Base-by-base conservation (phyloP, 2,888 invertebrate genomes). In the Rotaria macrura region DNA sequence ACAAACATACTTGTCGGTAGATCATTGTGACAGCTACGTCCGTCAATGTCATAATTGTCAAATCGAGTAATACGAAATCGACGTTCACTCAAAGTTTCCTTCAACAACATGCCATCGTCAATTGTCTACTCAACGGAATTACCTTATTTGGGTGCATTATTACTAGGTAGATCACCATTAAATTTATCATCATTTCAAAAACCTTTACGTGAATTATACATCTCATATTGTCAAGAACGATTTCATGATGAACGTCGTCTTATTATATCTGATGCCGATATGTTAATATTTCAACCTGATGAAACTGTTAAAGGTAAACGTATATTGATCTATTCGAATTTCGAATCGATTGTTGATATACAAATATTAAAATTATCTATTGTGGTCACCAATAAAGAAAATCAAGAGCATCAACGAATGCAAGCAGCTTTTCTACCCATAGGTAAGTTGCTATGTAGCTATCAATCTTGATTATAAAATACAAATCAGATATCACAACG, bases 131-230 rank as follows among this genome's bases (percentile, higher is more conserved):
- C 79, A 79, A 38, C 43, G 14, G 43, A 79, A 79, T 43, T 79
- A 43, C 79, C 79, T 12, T 79, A 79, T n/a, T 79, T 79, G 5
- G 79, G 79, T 79, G 25, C 43, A 43, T 43, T 79, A 10, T 43
- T n/a, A 23, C 34, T 79, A 43, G 79, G 79, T 3, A 79, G 43
- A 43, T 43, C 43, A 12, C 79, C 79, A 17, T n/a, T n/a, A n/a
- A 79, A 79, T 79, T 43, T 79, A n/a, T n/a, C 3, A 14, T 40
- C 79, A 40, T 43, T 79, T 43, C 79, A 79, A 79, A 79, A 79
- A 79, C 79, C 79, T 14, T 43, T 79, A 43, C 79, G 79, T 79
- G 79, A 79, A 43, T 43, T 79, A 43, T 79, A 79, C 43, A 40
- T 79, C 4, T 14, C 43, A n/a, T 79, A 79, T n/a, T n/a, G 5